These are phyloP conservation scores for Lepidochitona cinerea DNA, from an alignment of 2,888 invertebrate genomes.

Conservation along the genomic window DNA sequence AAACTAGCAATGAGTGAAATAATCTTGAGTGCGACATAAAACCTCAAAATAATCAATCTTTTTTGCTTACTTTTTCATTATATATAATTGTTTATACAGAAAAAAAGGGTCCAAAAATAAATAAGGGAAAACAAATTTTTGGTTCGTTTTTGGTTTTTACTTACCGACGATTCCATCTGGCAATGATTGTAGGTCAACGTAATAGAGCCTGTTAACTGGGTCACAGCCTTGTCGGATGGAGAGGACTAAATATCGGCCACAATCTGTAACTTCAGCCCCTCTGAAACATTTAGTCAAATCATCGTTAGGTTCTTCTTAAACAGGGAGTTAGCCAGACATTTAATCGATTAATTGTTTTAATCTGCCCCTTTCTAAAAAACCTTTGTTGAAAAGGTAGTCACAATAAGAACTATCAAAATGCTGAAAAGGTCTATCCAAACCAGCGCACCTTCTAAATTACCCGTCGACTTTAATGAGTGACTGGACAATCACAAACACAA, in stretches of 20 bases:
- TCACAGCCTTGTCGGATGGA: slow-evolving; percentile 86
- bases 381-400: too few relatives aligned
- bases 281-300: slow-evolving; percentile 76
- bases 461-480: too few relatives aligned
- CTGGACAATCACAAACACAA: too few relatives aligned
- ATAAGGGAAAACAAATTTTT: not conserved
- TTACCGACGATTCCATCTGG: slow-evolving; percentile 61
- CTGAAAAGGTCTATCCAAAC: too few relatives aligned
- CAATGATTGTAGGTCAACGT: slow-evolving; percentile 79
- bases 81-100: too few relatives aligned
- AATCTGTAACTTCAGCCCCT: slow-evolving; percentile 88
- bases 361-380: too few relatives aligned
- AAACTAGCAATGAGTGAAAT: not conserved
- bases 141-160: not conserved
- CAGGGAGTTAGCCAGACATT: too few relatives aligned
- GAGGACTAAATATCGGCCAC: slow-evolving; percentile 90
- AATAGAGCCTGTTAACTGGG: slow-evolving; percentile 91
- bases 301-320: too few relatives aligned
- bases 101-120: too few relatives aligned
- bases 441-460: too few relatives aligned
- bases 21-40: not conserved
- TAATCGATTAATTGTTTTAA: too few relatives aligned
- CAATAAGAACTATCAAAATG: too few relatives aligned
- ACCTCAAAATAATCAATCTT: not conserved
- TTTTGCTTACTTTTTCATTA: not conserved